These are phyloP conservation scores for Drosophila tripunctata DNA, from an alignment of 2,888 invertebrate genomes.

Conservation along the genomic window DNA sequence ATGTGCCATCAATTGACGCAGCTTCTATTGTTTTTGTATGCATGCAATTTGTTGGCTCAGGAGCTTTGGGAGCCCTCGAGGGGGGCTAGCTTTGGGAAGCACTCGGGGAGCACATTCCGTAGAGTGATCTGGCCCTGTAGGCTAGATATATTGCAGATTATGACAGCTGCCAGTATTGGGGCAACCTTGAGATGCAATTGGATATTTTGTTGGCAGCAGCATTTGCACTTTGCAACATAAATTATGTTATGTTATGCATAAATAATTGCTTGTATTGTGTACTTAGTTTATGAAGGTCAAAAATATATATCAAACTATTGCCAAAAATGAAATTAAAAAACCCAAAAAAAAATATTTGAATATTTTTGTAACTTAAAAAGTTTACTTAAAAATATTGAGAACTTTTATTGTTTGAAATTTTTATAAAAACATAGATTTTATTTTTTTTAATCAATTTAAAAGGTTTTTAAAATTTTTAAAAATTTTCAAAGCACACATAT, in stretches of 20 bases:
- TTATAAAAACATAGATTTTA: too few relatives aligned
- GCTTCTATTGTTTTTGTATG: conserved; percentile 28
- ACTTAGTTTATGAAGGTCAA: conserved; percentile 11
- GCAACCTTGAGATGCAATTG: conserved; percentile 28
- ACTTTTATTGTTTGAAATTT: too few relatives aligned
- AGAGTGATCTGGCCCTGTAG: conserved; percentile 28
- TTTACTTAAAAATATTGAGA: too few relatives aligned
- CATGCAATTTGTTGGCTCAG: conserved; percentile 25
- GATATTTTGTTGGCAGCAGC: conserved; percentile 37
- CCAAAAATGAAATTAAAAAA: too few relatives aligned
- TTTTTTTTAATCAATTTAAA: not conserved
- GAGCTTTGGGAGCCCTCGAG: not conserved
- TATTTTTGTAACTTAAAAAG: too few relatives aligned
- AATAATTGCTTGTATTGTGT: conserved; percentile 37
- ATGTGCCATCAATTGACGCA: conserved; percentile 21
- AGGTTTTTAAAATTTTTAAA: not conserved
- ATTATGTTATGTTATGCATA: conserved; percentile 36
- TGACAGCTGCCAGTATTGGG: conserved; percentile 34
- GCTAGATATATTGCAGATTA: conserved; percentile 15
- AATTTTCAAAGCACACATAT: not conserved
- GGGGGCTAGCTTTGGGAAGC: too few relatives aligned
- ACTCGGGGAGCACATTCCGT: conserved; percentile 6
- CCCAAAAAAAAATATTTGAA: too few relatives aligned
- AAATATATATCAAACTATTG: conserved; percentile 33
- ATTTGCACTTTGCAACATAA: conserved; percentile 31